Conservation (phyloP, 1,140 invertebrate species). For the Pentalonia nigronervosa region DNA sequence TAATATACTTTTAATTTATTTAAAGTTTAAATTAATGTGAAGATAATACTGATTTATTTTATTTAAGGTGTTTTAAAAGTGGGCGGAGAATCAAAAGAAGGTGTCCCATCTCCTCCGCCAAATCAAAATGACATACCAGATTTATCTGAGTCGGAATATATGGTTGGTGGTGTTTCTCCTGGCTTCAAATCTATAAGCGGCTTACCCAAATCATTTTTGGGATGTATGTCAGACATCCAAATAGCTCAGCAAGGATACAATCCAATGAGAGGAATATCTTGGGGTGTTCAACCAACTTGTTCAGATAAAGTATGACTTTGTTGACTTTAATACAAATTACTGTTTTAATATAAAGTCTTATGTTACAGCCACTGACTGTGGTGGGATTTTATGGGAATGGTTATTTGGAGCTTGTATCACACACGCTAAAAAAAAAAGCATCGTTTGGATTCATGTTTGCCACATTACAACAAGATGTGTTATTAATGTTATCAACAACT, state of each 20-base stretch:
- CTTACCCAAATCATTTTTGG: slow-evolving; percentile 73
- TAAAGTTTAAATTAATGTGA: not conserved
- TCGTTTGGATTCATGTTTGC: slow-evolving; percentile 81
- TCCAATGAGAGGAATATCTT: slow-evolving; percentile 72
- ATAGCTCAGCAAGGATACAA: slow-evolving; percentile 76
- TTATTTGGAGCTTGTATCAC: slow-evolving; percentile 77
- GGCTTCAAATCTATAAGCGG: slow-evolving; percentile 67
- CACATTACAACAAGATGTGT: slow-evolving; percentile 73
- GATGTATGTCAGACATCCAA: slow-evolving; percentile 82
- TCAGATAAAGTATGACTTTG: slow-evolving; percentile 70
- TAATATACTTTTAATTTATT: too few species aligned
- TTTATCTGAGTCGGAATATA: slow-evolving; percentile 71
- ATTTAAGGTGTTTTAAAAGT: slow-evolving; percentile 69
- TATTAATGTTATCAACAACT: slow-evolving; percentile 79
- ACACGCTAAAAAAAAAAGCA: slow-evolving; percentile 72
- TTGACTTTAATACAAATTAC: not conserved
- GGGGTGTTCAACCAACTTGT: slow-evolving; percentile 81
- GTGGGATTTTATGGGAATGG: slow-evolving; percentile 82
- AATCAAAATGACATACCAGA: slow-evolving; percentile 72
- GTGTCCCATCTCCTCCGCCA: slow-evolving; percentile 70
- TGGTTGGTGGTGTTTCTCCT: slow-evolving; percentile 83
- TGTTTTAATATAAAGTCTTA: not conserved
- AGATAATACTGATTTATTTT: not conserved
- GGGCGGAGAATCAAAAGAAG: slow-evolving; percentile 75
- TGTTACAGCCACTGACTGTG: slow-evolving; percentile 67